Percentiles rank a stretch among this genome's conserved stretches.
Evolutionary conservation across 2,113 vertebrate species (phyloP).

Genomic region (Muscicapa adusta): DNA sequence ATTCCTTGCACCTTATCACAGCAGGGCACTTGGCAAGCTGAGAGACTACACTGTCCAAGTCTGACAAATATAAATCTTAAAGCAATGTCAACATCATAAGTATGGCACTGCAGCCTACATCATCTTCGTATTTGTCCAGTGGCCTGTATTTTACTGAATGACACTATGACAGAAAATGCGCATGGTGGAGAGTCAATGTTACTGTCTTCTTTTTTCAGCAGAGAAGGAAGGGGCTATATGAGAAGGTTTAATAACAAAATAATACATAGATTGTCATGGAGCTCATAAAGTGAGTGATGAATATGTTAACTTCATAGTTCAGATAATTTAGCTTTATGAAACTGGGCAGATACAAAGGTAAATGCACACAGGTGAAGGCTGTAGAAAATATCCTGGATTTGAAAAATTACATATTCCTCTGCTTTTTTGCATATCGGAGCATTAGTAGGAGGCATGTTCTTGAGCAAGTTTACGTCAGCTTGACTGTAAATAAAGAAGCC

Average conservation of each 20-base stretch:
- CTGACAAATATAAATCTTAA: slow-evolving; percentile 38
- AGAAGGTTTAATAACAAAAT: background rate
- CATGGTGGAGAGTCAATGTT: background rate
- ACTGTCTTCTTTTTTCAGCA: background rate
- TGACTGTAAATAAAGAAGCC: background rate
- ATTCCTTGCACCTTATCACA: slow-evolving; percentile 50
- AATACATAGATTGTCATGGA: background rate
- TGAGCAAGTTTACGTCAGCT: background rate
- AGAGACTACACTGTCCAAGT: slow-evolving; percentile 1
- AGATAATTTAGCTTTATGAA: background rate
- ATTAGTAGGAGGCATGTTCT: background rate
- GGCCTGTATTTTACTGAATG: background rate
- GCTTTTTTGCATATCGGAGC: background rate
- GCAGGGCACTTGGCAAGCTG: slow-evolving; percentile 46
- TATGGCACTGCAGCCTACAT: background rate
- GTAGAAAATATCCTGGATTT: background rate
- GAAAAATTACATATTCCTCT: background rate
- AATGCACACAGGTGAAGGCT: background rate
- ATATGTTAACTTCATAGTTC: background rate
- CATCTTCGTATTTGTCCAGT: background rate
- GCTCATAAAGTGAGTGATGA: background rate
- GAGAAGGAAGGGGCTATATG: background rate
- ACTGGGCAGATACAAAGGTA: background rate
- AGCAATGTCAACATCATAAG: background rate
- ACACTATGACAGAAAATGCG: background rate